Evolutionary conservation across 2,113 vertebrate species (phyloP).

Genomic region (Acrocephalus arundinaceus): DNA sequence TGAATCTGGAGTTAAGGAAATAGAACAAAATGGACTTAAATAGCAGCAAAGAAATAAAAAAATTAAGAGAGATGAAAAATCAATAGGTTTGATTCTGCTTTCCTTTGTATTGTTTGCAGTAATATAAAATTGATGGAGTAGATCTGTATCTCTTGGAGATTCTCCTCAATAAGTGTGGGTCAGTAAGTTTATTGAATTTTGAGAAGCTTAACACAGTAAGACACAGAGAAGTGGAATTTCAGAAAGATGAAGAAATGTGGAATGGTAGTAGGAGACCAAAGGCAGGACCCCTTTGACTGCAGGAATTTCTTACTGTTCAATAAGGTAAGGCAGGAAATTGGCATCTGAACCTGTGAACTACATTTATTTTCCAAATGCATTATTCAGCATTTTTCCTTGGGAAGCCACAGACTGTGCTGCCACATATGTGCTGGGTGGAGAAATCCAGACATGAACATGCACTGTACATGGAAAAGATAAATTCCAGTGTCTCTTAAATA

Average conservation of each 20-base stretch:
- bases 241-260: neutral
- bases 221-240: neutral
- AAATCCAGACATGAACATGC: neutral
- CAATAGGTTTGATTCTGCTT: neutral
- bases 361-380: neutral
- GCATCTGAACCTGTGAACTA: neutral
- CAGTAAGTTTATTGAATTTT: neutral
- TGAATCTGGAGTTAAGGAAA: neutral
- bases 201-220: neutral
- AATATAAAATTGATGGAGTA: neutral
- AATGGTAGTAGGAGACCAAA: neutral
- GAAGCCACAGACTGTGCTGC: neutral
- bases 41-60: neutral
- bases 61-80: neutral
- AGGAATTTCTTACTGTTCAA: neutral
- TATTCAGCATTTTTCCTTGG: neutral
- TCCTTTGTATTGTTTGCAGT: neutral
- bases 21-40: neutral
- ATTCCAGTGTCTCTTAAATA: neutral
- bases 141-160: neutral
- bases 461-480: neutral
- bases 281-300: neutral
- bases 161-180: neutral
- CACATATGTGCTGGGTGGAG: accelerated
- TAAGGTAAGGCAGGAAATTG: neutral